These are phyloP conservation scores for Pyrocephalus nanus DNA, from an alignment of 2,797 vertebrate genomes.

Conservation along the genomic window DNA sequence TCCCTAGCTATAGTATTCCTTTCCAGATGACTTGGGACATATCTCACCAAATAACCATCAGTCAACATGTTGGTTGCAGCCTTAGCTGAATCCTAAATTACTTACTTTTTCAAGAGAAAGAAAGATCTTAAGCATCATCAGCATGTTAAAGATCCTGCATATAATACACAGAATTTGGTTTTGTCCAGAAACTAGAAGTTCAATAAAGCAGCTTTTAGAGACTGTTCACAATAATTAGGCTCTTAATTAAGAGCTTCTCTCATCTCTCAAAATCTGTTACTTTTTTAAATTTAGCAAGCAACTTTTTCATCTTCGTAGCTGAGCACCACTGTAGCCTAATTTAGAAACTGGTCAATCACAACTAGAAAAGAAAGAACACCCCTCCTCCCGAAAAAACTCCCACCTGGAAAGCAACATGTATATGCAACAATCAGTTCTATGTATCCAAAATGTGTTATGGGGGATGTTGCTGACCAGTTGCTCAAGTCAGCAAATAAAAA, in stretches of 20 bases:
- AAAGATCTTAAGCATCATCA: background rate
- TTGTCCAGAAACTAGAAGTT: background rate
- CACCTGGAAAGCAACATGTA: background rate
- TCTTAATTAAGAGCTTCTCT: background rate
- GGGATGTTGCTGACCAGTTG: background rate
- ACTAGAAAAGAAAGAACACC: background rate
- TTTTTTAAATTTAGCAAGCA: background rate
- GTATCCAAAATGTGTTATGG: background rate
- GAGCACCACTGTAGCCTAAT: background rate
- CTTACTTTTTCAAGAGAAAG: background rate
- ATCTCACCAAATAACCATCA: background rate
- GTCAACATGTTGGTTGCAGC: rapidly evolving
- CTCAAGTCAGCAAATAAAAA: background rate
- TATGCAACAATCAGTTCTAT: background rate
- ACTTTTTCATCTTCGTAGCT: background rate
- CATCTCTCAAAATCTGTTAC: background rate
- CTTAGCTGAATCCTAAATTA: background rate
- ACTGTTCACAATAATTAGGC: background rate
- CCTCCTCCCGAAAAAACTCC: rapidly evolving
- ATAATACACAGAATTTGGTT: background rate
- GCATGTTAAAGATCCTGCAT: background rate
- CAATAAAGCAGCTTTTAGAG: background rate
- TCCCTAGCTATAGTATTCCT: background rate
- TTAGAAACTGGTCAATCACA: background rate
- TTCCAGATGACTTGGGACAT: background rate